Conservation (phyloP, 2,888 invertebrate species). For the Sympetrum striolatum region DNA sequence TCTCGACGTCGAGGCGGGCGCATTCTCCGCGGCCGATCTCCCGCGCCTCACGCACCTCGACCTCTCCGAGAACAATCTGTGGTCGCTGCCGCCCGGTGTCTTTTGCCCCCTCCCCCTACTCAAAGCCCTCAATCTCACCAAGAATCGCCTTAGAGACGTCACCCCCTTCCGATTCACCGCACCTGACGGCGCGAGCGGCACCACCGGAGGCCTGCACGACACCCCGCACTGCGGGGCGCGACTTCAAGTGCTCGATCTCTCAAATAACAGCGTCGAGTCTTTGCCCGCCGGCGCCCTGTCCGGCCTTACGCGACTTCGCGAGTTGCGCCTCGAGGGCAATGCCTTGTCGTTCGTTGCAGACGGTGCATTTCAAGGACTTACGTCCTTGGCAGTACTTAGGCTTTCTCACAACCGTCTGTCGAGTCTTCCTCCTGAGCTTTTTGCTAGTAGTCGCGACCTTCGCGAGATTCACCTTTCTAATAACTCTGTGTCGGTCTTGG, state of each 20-base stretch:
- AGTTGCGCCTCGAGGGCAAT: constrained; percentile 79
- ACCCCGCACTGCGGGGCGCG: constrained; percentile 70
- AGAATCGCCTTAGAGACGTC: constrained; percentile 78
- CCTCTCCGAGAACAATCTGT: constrained; percentile 81
- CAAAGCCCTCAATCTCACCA: constrained; percentile 78
- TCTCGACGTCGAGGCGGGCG: constrained; percentile 75
- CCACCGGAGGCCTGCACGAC: constrained; percentile 61
- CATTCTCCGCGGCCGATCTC: constrained; percentile 73
- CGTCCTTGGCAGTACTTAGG: constrained; percentile 74
- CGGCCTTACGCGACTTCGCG: constrained; percentile 73
- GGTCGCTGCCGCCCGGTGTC: constrained; percentile 77
- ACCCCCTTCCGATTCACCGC: constrained; percentile 73
- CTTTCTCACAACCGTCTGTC: constrained; percentile 82
- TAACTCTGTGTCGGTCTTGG: constrained; percentile 81
- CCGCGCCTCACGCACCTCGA: constrained; percentile 76
- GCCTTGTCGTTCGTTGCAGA: constrained; percentile 78
- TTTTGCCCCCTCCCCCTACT: constrained; percentile 78
- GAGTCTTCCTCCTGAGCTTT: constrained; percentile 81
- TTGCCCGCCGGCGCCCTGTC: constrained; percentile 76
- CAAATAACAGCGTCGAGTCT: constrained; percentile 78
- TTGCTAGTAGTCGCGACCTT: constrained; percentile 77
- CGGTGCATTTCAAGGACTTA: constrained; percentile 77
- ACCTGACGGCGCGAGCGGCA: constrained; percentile 58
- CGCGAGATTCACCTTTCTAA: constrained; percentile 83
- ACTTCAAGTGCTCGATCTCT: constrained; percentile 74